Evolutionary conservation across 2,797 vertebrate genomes (phyloP), one percentile per base, ranked within the genome.

Genomic region (Dermochelys coriacea): DNA sequence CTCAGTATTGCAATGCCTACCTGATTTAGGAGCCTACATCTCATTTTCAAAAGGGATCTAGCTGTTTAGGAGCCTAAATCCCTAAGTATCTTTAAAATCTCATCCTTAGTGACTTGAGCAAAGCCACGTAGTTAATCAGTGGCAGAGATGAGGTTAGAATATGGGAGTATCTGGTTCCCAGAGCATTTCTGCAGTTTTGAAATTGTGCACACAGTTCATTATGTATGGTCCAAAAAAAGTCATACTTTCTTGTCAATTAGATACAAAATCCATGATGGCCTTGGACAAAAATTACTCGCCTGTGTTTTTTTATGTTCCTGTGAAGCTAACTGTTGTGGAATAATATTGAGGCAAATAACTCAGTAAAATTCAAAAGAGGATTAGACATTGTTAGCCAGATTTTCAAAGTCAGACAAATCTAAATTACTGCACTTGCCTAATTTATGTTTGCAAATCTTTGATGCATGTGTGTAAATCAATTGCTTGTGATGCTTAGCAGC

Each of bases 251-350:
- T n/a, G 59, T 34, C 59, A 61, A 34, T 34, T 64, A n/a, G 61
- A 64, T 61, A n/a, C 34, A 64, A 64, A 64, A n/a, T 75, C 71
- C 37, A 75, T 75, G 37, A 75, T 45, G 71, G 25, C 25, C 25
- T 41, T 25, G 71, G 25, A 75, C 25, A 37, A 68, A 91, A 14
- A 50, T 12, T 86, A 10, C 71, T 68, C 1, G 0, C 7, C 71
- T 3, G 0, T 41, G 57, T 29, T 52, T 51, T 78, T 61, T 80
- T 84, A 71, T 77, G 3, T 49, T 82, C 85, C 45, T 0, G 0
- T 64, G 87, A 86, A 1, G 88, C 51, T 21, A 54, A 12, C 0
- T 0, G 0, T 61, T 2, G 3, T 25, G 25, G 41, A 41, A 74
- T 45, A 75, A 41, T 75, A 47, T 25, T 45, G 41, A 45, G 71